phyloP scores from a whole-genome alignment of 2,797 vertebrate species.

The Takifugu rubripes region DNA sequence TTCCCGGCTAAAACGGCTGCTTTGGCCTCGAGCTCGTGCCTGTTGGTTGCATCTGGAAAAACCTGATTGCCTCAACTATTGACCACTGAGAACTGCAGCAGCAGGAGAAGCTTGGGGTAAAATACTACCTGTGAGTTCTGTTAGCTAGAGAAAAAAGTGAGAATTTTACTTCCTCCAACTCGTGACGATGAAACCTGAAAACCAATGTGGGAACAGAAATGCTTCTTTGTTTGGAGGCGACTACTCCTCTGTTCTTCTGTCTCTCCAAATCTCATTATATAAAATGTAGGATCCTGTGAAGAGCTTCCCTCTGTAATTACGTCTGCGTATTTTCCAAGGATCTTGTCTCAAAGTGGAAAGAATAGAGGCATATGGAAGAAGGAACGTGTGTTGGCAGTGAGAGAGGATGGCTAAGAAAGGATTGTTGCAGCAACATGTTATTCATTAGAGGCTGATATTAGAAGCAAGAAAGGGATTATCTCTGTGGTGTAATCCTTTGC shows the following conservation, averaged over 20 bases:
- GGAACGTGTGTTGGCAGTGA: background rate
- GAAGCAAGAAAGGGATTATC: conserved; percentile 36
- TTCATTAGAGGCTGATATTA: conserved; percentile 40
- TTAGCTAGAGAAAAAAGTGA: background rate
- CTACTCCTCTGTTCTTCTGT: conserved; percentile 12
- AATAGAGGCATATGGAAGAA: background rate
- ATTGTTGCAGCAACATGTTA: conserved; percentile 34
- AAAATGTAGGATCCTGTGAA: conserved; percentile 1
- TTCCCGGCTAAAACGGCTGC: no score
- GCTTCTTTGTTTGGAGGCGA: conserved; percentile 11
- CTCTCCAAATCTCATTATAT: conserved; percentile 20
- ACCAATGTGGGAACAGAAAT: background rate
- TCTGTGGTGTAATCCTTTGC: conserved; percentile 42
- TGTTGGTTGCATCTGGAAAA: conserved; percentile 7
- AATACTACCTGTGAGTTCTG: conserved; percentile 8
- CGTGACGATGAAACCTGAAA: background rate
- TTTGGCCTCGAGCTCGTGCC: conserved; percentile 9
- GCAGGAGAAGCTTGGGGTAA: background rate
- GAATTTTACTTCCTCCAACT: background rate
- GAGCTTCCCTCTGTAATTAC: conserved; percentile 27
- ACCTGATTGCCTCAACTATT: conserved; percentile 2
- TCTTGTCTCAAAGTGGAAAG: conserved; percentile 3
- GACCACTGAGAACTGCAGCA: conserved; percentile 6
- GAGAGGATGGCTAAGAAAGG: conserved; percentile 16
- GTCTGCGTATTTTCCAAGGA: conserved; percentile 20